Evolutionary conservation across 2,113 vertebrate genomes (phyloP).

Genomic region (Indri indri): DNA sequence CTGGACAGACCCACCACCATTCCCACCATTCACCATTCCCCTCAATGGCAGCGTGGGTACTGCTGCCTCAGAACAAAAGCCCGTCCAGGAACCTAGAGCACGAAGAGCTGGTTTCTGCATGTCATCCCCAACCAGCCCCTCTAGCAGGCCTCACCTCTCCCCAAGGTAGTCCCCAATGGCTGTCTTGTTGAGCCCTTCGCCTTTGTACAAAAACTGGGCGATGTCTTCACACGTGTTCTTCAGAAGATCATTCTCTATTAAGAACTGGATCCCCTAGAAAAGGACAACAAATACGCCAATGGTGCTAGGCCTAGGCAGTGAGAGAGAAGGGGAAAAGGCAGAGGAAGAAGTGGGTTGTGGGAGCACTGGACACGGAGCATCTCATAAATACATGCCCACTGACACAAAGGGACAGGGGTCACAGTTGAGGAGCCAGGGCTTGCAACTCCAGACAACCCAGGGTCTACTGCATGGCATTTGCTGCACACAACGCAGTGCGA

Average conservation of each 20-base stretch:
- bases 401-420: too few species aligned
- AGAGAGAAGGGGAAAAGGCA: neutral
- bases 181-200: constrained; percentile 97
- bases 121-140: neutral
- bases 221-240: constrained; percentile 96
- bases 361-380: too few species aligned
- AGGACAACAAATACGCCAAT: neutral
- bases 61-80: neutral
- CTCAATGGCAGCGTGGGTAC: rapidly evolving
- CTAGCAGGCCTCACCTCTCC: constrained; percentile 87
- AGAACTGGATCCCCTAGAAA: constrained; percentile 95
- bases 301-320: rapidly evolving
- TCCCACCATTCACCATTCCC: neutral
- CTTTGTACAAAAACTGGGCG: constrained; percentile 97
- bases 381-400: too few species aligned
- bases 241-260: constrained; percentile 95
- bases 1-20: rapidly evolving
- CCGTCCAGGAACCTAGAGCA: rapidly evolving
- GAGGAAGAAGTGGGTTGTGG: rapidly evolving
- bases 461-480: rapidly evolving
- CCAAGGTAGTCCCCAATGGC: constrained; percentile 98
- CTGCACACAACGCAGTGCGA: neutral
- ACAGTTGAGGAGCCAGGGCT: neutral
- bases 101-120: rapidly evolving
- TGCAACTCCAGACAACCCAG: neutral